phyloP scores from a whole-genome alignment of 2,888 invertebrate genomes.

The Chrysolina americana region DNA sequence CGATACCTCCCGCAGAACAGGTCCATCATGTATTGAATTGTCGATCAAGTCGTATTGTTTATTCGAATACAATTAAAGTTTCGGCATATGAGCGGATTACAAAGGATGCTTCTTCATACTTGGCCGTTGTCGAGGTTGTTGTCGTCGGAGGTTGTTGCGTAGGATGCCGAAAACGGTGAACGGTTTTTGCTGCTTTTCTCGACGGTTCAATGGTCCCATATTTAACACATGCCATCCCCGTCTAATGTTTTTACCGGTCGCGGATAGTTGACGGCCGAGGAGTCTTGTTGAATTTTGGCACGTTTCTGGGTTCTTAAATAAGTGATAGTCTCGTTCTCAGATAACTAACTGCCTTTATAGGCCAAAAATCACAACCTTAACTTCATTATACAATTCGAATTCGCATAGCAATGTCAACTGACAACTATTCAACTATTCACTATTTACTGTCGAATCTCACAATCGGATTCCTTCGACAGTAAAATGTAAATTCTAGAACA shows the following conservation, averaged over 20 bases:
- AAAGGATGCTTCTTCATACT: conserved; percentile 56
- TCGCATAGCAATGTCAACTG: too few relatives aligned
- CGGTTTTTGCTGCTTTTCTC: conserved; percentile 38
- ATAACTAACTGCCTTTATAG: too few relatives aligned
- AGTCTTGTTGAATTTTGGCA: not conserved
- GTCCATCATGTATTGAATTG: conserved; percentile 64
- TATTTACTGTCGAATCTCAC: too few relatives aligned
- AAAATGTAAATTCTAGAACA: too few relatives aligned
- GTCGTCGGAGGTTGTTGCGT: conserved; percentile 26
- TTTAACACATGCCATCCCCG: conserved; percentile 45
- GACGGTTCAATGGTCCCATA: conserved; percentile 46
- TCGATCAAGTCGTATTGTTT: conserved; percentile 65
- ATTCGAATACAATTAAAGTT: conserved; percentile 65
- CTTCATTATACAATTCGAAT: too few relatives aligned
- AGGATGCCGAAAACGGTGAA: conserved; percentile 47
- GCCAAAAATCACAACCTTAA: too few relatives aligned
- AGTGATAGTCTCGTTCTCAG: too few relatives aligned
- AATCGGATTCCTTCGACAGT: too few relatives aligned
- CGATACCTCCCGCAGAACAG: conserved; percentile 61
- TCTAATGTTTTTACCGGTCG: conserved; percentile 30
- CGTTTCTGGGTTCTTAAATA: too few relatives aligned
- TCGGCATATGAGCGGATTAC: conserved; percentile 62
- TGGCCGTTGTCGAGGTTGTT: conserved; percentile 25
- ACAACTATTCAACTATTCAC: too few relatives aligned
- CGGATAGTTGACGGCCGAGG: not conserved